Evolutionary conservation across 2,113 vertebrate species (phyloP).

Genomic region (Origma solitaria): DNA sequence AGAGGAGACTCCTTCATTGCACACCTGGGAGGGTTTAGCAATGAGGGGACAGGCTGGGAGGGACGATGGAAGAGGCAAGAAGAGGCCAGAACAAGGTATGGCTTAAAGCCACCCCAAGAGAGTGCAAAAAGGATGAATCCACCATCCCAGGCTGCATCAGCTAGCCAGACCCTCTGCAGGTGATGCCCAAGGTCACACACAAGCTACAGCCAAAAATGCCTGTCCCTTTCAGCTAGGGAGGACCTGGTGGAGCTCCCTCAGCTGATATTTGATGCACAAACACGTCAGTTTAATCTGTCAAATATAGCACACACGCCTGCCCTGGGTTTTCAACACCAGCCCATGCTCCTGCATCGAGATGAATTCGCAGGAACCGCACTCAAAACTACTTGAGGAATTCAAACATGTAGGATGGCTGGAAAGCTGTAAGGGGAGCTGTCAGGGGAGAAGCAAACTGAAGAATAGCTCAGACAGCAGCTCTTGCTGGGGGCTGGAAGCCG

Average conservation of each 20-base stretch:
- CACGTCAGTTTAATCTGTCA: not conserved
- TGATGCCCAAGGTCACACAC: rapidly evolving
- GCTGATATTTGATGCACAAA: not conserved
- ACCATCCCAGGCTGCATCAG: not conserved
- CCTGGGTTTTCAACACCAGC: not conserved
- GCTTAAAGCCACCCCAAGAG: not conserved
- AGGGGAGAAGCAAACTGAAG: not conserved
- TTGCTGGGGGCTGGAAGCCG: not conserved
- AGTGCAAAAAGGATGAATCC: not conserved
- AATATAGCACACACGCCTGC: rapidly evolving
- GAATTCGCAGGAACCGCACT: not conserved
- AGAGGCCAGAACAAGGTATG: not conserved
- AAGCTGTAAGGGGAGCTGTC: not conserved
- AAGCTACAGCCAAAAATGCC: not conserved
- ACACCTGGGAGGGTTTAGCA: not conserved
- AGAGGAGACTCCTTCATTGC: not conserved
- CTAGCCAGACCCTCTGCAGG: not conserved
- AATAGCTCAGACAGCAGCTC: not conserved
- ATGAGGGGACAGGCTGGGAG: not conserved
- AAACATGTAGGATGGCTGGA: not conserved
- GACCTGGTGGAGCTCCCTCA: not conserved
- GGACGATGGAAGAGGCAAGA: not conserved
- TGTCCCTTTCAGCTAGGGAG: not conserved
- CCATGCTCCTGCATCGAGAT: not conserved
- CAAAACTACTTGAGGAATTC: not conserved